phyloP scores from a whole-genome alignment of 2,797 vertebrate genomes.

The Amblyopsis hoosieri region DNA sequence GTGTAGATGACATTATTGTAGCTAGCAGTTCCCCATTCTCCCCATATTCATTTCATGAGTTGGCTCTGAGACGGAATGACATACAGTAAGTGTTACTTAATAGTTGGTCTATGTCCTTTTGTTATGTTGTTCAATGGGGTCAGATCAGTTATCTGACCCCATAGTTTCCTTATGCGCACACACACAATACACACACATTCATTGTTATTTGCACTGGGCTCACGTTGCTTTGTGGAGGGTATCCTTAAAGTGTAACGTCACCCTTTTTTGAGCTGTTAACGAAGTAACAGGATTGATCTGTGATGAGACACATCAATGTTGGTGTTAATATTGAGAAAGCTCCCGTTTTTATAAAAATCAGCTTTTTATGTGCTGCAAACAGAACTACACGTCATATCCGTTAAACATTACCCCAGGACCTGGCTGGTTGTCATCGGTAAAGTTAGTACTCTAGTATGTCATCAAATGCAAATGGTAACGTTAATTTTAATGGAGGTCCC shows the following conservation, averaged over 20 bases:
- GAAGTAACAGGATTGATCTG: too few relatives aligned
- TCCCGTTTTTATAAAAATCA: too few relatives aligned
- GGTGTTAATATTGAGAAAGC: too few relatives aligned
- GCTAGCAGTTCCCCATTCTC: constrained; percentile 12
- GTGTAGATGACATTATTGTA: constrained; percentile 5
- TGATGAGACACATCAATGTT: too few relatives aligned
- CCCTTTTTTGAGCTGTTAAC: too few relatives aligned
- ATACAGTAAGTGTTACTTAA: constrained; percentile 5
- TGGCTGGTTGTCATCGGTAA: too few relatives aligned
- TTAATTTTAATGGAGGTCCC: too few relatives aligned
- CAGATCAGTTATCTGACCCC: constrained; percentile 8
- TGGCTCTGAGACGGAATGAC: constrained; percentile 19
- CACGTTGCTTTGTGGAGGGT: neutral
- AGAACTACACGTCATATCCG: too few relatives aligned
- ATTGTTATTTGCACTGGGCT: neutral
- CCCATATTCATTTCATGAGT: constrained; percentile 9
- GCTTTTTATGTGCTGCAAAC: too few relatives aligned
- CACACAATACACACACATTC: neutral
- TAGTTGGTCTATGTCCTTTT: neutral
- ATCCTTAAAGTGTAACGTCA: neutral
- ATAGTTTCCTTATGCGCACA: neutral
- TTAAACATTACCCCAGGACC: too few relatives aligned
- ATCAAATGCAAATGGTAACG: too few relatives aligned
- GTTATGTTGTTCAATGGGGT: constrained; percentile 14
- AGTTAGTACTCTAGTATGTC: too few relatives aligned